Conservation (phyloP, 1,140 invertebrate genomes). For the Delia radicum region DNA sequence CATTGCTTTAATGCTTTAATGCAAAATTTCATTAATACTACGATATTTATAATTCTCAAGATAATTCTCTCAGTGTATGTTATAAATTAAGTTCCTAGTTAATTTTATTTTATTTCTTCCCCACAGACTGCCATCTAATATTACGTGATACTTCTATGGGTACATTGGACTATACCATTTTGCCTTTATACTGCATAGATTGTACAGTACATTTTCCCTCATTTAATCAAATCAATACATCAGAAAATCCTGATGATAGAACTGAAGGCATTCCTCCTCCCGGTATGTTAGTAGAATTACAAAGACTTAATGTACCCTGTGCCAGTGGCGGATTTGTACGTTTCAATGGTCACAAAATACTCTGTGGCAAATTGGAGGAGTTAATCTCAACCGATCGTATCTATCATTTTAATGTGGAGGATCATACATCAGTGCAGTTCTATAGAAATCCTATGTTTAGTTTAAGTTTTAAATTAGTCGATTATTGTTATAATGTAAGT, state of each 20-base stretch:
- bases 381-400: constrained; percentile 59
- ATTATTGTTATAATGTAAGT: constrained; percentile 67
- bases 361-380: constrained; percentile 68
- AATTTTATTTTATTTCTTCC: not conserved
- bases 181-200: constrained; percentile 43
- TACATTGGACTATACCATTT: constrained; percentile 40
- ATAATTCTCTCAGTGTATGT: no score
- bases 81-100: no score
- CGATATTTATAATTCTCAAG: no score
- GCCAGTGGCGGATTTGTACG: constrained; percentile 59
- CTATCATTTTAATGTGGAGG: constrained; percentile 59
- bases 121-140: constrained; percentile 54
- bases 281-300: constrained; percentile 62
- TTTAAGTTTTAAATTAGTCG: constrained; percentile 63
- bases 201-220: constrained; percentile 56
- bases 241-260: no score
- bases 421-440: constrained; percentile 56
- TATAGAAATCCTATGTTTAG: constrained; percentile 64
- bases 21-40: no score
- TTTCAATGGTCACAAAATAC: constrained; percentile 49
- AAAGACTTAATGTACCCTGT: constrained; percentile 66
- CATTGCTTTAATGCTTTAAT: no score
- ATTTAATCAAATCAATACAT: constrained; percentile 28
- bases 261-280: constrained; percentile 42
- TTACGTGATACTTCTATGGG: constrained; percentile 38